phyloP scores from a whole-genome alignment of 2,797 vertebrate species.

The Acipenser oxyrinchus region DNA sequence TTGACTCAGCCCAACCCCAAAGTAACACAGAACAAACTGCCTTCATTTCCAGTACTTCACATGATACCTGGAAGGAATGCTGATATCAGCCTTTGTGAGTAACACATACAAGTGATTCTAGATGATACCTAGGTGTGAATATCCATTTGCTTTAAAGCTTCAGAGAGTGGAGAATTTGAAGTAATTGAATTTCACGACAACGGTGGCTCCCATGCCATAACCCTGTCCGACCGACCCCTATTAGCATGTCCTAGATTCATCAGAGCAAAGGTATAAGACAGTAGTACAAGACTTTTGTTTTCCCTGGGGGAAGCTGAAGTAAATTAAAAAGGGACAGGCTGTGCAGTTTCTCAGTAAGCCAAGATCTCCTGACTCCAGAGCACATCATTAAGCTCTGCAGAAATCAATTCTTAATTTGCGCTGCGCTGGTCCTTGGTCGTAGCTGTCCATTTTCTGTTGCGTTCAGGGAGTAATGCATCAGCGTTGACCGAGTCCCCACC shows the following conservation, averaged over 20 bases:
- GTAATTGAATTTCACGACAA: no score
- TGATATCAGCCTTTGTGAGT: no score
- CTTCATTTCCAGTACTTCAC: no score
- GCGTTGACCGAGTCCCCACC: background rate
- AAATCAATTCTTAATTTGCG: constrained; percentile 7
- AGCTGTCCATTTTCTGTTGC: background rate
- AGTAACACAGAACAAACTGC: no score
- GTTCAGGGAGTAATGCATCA: constrained; percentile 1
- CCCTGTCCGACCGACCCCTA: constrained; percentile 16
- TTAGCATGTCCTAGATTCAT: constrained; percentile 15
- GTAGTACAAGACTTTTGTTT: background rate
- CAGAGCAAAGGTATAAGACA: background rate
- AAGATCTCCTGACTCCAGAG: background rate
- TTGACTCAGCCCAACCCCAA: no score
- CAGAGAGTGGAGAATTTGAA: no score
- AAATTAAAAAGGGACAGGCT: constrained; percentile 4
- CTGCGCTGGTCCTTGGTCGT: background rate
- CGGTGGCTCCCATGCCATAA: constrained; percentile 33
- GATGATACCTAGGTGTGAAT: no score
- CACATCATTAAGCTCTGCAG: background rate
- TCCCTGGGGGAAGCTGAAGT: constrained; percentile 7
- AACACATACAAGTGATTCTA: no score
- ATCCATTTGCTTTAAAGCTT: no score
- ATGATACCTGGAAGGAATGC: no score
- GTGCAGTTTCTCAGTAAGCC: constrained; percentile 2